phyloP scores from a whole-genome alignment of 30 jellyfish, hydroid and myxozoan species.

The Rhopilema esculentum region DNA sequence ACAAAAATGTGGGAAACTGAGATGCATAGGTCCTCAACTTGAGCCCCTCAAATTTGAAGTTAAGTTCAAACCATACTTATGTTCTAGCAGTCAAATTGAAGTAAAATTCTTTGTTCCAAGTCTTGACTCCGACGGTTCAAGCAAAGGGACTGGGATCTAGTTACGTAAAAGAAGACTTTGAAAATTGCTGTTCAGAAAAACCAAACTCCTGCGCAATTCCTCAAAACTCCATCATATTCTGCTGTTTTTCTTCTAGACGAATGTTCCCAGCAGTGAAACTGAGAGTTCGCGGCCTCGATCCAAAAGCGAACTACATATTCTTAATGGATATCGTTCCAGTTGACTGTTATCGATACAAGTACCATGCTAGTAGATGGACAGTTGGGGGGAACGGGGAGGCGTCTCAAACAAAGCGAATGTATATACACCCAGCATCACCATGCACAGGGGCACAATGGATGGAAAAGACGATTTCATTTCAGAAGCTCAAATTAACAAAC shows the following conservation, averaged over 20 bases:
- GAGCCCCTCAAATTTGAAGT: no score
- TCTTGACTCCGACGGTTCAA: neutral
- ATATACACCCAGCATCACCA: constrained; percentile 92
- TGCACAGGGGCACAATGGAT: constrained; percentile 96
- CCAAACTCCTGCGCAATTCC: neutral
- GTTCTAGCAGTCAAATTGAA: no score
- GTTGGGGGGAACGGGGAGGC: constrained; percentile 93
- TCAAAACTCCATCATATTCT: neutral
- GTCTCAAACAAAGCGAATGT: constrained; percentile 78
- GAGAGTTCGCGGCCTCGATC: constrained; percentile 80
- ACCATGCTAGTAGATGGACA: constrained; percentile 80
- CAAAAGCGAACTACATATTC: constrained; percentile 72
- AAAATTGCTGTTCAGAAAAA: no score
- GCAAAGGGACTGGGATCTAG: neutral
- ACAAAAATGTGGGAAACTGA: no score
- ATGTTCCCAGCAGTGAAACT: constrained; percentile 88
- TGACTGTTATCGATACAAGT: constrained; percentile 89
- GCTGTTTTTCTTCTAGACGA: constrained; percentile 55
- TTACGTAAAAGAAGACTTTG: no score
- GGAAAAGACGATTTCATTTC: constrained; percentile 79
- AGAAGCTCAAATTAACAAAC: constrained; percentile 84
- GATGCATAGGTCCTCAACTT: no score
- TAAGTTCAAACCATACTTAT: no score
- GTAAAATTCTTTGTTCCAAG: no score
- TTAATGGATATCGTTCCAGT: constrained; percentile 86